Conservation (phyloP, 2,113 vertebrate species). For the Phrynosoma platyrhinos region DNA sequence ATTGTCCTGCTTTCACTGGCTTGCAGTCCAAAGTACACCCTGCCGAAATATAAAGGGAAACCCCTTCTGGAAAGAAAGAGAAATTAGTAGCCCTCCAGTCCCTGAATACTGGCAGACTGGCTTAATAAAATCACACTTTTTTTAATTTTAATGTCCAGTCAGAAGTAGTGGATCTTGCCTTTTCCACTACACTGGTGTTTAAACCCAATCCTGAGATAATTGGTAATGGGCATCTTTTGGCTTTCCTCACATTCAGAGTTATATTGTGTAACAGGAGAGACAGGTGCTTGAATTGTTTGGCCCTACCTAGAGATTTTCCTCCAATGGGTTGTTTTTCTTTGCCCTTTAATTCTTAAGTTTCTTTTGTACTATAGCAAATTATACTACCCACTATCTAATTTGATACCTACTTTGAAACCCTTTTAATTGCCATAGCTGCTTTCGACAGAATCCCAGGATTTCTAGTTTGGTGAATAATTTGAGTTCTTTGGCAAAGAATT, state of each 20-base stretch:
- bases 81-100: neutral
- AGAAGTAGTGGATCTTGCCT: neutral
- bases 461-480: too few species aligned
- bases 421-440: too few species aligned
- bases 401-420: too few species aligned
- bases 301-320: too few species aligned
- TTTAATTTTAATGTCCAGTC: too few species aligned
- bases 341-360: too few species aligned
- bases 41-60: neutral
- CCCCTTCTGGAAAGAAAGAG: neutral
- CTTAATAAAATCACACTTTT: neutral
- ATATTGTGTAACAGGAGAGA: neutral
- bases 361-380: too few species aligned
- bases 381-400: too few species aligned
- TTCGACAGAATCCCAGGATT: too few species aligned
- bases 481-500: too few species aligned
- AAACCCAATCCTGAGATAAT: neutral
- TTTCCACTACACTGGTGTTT: too few species aligned
- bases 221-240: neutral
- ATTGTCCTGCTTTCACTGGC: neutral
- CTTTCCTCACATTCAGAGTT: neutral
- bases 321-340: too few species aligned
- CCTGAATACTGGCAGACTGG: neutral
- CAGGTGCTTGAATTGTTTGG: neutral
- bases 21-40: neutral